Evolutionary conservation across 1,140 invertebrate species (phyloP).

Genomic region (Solen grandis): DNA sequence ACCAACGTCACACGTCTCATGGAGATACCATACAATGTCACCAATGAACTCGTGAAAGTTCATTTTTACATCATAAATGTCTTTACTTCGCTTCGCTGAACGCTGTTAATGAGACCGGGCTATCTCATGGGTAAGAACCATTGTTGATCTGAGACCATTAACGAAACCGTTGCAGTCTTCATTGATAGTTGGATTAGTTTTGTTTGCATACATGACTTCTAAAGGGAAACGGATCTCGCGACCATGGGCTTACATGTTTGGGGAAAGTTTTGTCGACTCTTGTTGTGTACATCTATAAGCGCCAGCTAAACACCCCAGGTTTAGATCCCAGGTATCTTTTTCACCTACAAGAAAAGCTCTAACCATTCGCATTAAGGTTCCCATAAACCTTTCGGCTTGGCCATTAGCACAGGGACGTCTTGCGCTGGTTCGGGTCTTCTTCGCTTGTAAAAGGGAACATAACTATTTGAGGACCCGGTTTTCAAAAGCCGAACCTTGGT

Average conservation of each 20-base stretch:
- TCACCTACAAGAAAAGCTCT: not conserved
- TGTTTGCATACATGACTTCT: not conserved
- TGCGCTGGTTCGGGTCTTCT: constrained; percentile 1
- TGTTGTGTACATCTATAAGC: no score
- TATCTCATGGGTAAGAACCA: no score
- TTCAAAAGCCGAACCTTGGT: constrained; percentile 13
- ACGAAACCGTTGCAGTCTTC: no score
- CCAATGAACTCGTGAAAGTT: no score
- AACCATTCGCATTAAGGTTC: not conserved
- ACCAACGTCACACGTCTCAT: no score
- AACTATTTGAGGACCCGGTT: not conserved
- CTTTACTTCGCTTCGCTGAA: no score
- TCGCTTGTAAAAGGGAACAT: constrained; percentile 7
- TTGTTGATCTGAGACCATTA: no score
- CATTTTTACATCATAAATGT: no score
- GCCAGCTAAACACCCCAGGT: not conserved
- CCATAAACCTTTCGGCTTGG: not conserved
- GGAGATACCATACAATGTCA: no score
- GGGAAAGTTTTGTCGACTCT: not conserved
- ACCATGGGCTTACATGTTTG: not conserved
- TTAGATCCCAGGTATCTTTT: not conserved
- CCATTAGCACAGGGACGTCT: not conserved
- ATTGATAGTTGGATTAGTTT: no score
- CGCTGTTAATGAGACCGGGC: no score
- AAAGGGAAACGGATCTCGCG: not conserved